Conservation (phyloP, 1,140 invertebrate genomes). For the Yoshiicerus persimilis region DNA sequence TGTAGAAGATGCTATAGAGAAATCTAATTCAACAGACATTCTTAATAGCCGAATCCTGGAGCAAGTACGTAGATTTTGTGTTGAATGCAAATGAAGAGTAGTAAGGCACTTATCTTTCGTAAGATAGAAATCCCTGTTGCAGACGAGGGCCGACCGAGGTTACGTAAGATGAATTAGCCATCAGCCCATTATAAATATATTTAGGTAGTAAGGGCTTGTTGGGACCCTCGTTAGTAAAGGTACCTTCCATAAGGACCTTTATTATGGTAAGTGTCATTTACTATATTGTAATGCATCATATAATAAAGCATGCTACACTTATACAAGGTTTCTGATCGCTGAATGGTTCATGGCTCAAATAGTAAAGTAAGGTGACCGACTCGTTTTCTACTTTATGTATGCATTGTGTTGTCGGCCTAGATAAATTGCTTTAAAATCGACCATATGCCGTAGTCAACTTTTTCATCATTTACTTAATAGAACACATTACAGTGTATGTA, state of each 20-base stretch:
- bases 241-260: background rate
- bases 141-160: background rate
- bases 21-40: background rate
- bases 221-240: background rate
- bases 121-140: background rate
- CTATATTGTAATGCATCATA: background rate
- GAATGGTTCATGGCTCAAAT: background rate
- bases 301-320: background rate
- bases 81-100: slow-evolving; percentile 21
- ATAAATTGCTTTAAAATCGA: slow-evolving; percentile 23
- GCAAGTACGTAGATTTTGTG: background rate
- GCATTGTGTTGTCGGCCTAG: slow-evolving; percentile 4
- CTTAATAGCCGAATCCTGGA: background rate
- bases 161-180: slow-evolving; percentile 11
- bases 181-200: background rate
- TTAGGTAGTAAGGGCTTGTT: background rate
- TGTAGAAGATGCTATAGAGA: background rate
- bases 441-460: background rate
- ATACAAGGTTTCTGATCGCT: background rate
- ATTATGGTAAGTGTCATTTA: background rate
- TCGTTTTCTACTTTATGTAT: background rate
- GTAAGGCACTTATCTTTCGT: background rate
- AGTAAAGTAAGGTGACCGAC: background rate
- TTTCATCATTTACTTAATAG: background rate
- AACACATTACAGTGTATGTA: background rate